Evolutionary conservation across 30 jellyfish, hydroid and myxozoan species (phyloP), one percentile per base, ranked within the genome.

Genomic region (Calvadosia cruxmelitensis): DNA sequence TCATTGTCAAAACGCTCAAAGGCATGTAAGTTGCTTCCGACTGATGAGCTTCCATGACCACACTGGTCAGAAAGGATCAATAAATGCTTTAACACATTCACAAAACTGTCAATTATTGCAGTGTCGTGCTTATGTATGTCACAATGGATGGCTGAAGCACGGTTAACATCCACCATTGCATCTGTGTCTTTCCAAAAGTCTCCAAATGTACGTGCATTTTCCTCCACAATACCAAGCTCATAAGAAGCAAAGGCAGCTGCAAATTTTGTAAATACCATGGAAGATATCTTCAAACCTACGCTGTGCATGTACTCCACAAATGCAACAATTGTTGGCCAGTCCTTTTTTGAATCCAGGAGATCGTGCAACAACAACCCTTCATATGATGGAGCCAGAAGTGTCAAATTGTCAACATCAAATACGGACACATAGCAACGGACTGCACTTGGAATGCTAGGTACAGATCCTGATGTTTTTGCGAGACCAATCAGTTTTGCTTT

Each of bases 371-470:
- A 63, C 20, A 49, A 49, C 48, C 97, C 97, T 16, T 53, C 57
- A 68, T 87, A 87, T 3, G 75, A 74, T 1, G 97, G 97, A 0
- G 97, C 94, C 3, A 29, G 50, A 29, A 87, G 69, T n/a, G 76
- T 57, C 30, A 78, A 63, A 24, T 66, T 57, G 33, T 87, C 97
- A 34, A 75, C 64, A 63, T 87, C 97, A 3, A 87, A 33, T 5
- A 87, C 69, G 12, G 94, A 33, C n/a, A 80, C 93, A 52, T 87
- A 87, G 24, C 79, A 86, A 10, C 32, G 63, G 27, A 87, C 49
- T 26, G 97, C 74, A 29, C 57, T 68, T 24, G 89, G 77, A 13
- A 87, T 80, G 20, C 20, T 42, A 16, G 86, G 69, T 27, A 62
- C 77, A 24, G 33, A 33, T 34, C 72, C 75, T 3, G 82, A 69